Evolutionary conservation across 2,113 vertebrate genomes (phyloP).

Genomic region (Amphiprion ocellaris): DNA sequence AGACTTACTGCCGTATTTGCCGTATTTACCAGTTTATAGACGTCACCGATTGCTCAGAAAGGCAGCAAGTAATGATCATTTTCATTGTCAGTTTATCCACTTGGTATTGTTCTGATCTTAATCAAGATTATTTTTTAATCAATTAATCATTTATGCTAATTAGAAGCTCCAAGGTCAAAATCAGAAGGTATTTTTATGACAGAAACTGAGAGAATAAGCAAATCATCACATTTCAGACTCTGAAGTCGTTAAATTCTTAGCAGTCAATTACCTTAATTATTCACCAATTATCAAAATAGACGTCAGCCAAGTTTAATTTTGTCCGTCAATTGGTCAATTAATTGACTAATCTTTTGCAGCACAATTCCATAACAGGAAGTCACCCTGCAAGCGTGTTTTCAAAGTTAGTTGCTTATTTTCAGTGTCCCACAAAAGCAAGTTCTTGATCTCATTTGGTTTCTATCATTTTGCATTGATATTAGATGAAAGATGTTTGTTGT

Average conservation of each 20-base stretch:
- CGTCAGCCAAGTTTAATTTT: no score
- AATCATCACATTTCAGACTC: background rate
- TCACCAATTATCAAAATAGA: background rate
- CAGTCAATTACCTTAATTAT: background rate
- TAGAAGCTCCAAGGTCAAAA: background rate
- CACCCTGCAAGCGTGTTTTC: no score
- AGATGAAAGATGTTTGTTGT: background rate
- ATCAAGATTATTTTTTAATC: background rate
- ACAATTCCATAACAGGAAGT: no score
- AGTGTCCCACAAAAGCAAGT: no score
- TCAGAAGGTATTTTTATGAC: background rate
- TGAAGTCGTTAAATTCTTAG: background rate
- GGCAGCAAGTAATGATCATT: background rate
- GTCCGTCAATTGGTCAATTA: no score
- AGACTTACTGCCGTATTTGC: constrained; percentile 28
- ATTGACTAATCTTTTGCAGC: no score
- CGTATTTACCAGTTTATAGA: background rate
- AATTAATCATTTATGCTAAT: background rate
- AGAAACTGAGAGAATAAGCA: background rate
- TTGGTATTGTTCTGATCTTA: background rate
- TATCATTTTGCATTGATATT: background rate
- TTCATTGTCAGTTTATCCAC: background rate
- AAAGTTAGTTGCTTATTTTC: no score
- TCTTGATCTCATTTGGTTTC: no score
- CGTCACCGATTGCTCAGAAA: background rate